Evolutionary conservation across 2,888 invertebrate species (phyloP).

Genomic region (Piscicola geometra): DNA sequence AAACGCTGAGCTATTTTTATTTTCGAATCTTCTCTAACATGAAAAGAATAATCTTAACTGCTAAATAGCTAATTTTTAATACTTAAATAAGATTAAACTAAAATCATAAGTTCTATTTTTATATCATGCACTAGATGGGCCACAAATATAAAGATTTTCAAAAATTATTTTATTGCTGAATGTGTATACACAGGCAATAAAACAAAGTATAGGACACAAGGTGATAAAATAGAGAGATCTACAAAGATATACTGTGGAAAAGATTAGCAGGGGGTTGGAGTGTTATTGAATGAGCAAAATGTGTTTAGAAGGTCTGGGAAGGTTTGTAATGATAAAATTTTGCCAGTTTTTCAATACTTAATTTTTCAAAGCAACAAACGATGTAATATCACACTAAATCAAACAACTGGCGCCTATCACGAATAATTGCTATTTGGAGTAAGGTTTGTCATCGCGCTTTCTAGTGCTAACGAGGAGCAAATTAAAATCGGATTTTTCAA

Average conservation of each 20-base stretch:
- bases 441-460: background rate
- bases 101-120: no score
- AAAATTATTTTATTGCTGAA: background rate
- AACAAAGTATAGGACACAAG: no score
- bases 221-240: no score
- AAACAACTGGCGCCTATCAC: background rate
- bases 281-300: background rate
- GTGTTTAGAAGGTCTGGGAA: background rate
- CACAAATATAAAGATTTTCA: background rate
- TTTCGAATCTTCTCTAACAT: background rate
- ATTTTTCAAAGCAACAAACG: no score
- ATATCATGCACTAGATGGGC: background rate
- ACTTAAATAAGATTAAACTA: background rate
- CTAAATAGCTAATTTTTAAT: background rate
- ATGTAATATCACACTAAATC: background rate
- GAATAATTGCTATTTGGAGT: background rate
- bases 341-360: no score
- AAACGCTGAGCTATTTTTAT: background rate
- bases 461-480: background rate
- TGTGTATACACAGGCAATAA: background rate
- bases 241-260: background rate
- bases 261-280: background rate
- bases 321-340: background rate
- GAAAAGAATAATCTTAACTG: background rate
- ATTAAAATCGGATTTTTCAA: background rate